Base-by-base conservation (phyloP, 23 tunicate genomes). In the Styela clava region DNA sequence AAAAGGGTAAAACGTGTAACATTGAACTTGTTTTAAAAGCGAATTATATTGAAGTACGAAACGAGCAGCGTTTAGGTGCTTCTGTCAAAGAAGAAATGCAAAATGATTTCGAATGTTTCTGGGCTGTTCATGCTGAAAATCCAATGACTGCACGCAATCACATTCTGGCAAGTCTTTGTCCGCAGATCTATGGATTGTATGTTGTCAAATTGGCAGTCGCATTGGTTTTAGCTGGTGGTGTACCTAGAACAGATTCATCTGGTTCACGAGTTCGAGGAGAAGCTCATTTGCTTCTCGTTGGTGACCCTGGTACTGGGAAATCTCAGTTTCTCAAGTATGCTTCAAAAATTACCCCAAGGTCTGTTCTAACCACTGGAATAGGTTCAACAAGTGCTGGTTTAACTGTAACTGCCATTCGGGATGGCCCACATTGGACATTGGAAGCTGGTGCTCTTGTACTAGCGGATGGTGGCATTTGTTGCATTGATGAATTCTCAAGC, bases 221-320 rank as follows among this genome's bases (percentile, higher is more conserved):
- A 3, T 35, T 93, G 34, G 82, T 85, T n/a, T 76, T 93, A 1
- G 98, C 98, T 28, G 98, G 98, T 61, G 98, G 98, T 21, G 98
- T 93, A 0, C 83, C 87, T n/a, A 87, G 91, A 35, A 62, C 74
- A n/a, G 89, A 88, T 65, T 34, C 83, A 28, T 84, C 98, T 2
- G 98, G 98, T 18, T 93, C 98, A 7, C 34, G 87, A 22, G 90
- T 93, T 1, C 63, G 98, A 74, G 94, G 98, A 0, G 98, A 93
- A 70, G 91, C 95, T 62, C 98, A 93, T 81, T 64, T 93, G 28
- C 86, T 93, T 3, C 85, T 93, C 23, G 98, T 93, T 69, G 98
- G 98, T 62, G 98, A 93, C 65, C 98, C 98, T 2, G 98, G 98
- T 12, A 93, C 98, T 1, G 98, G 98, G 26, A 93, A 93, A 70